phyloP scores from a whole-genome alignment of 1,140 invertebrate species.

The Araneus ventricosus region DNA sequence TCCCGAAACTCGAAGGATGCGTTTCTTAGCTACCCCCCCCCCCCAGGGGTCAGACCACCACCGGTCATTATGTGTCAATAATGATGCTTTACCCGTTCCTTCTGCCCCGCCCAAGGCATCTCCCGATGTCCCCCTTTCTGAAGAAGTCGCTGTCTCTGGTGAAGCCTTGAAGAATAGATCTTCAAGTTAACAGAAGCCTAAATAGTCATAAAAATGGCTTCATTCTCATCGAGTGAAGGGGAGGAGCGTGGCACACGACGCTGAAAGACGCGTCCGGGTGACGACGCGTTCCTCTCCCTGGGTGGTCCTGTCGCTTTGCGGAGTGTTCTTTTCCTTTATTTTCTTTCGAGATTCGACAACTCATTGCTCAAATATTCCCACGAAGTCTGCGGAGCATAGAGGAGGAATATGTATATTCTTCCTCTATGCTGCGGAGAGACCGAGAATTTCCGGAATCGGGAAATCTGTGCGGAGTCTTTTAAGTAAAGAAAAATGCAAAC shows the following conservation, averaged over 20 bases:
- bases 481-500: too few species aligned
- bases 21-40: too few species aligned
- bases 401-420: too few species aligned
- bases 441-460: too few species aligned
- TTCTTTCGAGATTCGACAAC: not conserved
- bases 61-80: not conserved
- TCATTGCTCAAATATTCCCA: constrained; percentile 27
- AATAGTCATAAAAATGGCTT: constrained; percentile 32
- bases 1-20: too few species aligned
- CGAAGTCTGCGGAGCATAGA: not conserved
- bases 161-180: not conserved
- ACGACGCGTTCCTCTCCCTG: constrained; percentile 29
- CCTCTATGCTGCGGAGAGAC: too few species aligned
- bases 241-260: constrained; percentile 27
- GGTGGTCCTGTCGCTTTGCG: constrained; percentile 37
- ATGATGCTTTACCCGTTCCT: not conserved
- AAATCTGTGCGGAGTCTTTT: too few species aligned
- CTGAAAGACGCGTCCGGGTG: constrained; percentile 47
- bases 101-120: not conserved
- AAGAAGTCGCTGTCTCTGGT: not conserved
- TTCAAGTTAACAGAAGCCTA: constrained; percentile 21
- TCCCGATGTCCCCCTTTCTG: not conserved
- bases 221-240: too few species aligned
- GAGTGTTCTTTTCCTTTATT: not conserved
- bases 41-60: too few species aligned